A percentile compares a stretch with the other conserved stretches of the same genome.
phyloP scores from a whole-genome alignment of 2,888 invertebrate species.

The Yponomeuta plumbellus region DNA sequence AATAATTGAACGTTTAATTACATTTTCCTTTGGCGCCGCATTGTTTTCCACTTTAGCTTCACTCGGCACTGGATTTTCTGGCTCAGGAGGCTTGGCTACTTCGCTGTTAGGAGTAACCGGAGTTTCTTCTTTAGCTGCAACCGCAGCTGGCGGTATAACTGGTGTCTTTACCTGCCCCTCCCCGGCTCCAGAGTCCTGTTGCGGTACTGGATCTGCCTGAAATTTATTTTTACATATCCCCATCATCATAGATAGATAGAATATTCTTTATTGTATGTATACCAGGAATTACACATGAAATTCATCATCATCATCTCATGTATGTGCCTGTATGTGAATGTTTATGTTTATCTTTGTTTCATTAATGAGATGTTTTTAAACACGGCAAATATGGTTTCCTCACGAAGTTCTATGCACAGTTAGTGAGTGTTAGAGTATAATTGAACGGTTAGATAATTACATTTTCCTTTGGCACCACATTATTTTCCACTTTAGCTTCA shows the following conservation, averaged over 20 bases:
- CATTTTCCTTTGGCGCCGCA: neutral
- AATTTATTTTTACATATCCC: neutral
- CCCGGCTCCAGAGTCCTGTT: slow-evolving; percentile 18
- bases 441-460: slow-evolving; percentile 11
- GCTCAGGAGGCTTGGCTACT: slow-evolving; percentile 2
- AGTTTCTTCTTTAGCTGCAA: too few relatives aligned
- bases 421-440: neutral
- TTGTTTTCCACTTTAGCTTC: slow-evolving; percentile 15
- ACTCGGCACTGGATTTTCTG: neutral
- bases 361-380: too few relatives aligned
- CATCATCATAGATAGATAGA: too few relatives aligned
- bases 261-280: too few relatives aligned
- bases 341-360: too few relatives aligned
- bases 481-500: slow-evolving; percentile 16
- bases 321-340: too few relatives aligned
- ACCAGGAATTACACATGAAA: too few relatives aligned
- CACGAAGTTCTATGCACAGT: too few relatives aligned
- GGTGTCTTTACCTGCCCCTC: slow-evolving; percentile 16
- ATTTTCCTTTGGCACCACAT: neutral
- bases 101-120: neutral
- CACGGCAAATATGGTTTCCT: too few relatives aligned
- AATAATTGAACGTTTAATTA: slow-evolving; percentile 13
- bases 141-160: neutral
- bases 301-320: too few relatives aligned
- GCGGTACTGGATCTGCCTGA: slow-evolving; percentile 19